Evolutionary conservation across 2,797 vertebrate species (phyloP), one percentile per base, ranked within the genome.

Genomic region (Percopsis omiscomaycus): DNA sequence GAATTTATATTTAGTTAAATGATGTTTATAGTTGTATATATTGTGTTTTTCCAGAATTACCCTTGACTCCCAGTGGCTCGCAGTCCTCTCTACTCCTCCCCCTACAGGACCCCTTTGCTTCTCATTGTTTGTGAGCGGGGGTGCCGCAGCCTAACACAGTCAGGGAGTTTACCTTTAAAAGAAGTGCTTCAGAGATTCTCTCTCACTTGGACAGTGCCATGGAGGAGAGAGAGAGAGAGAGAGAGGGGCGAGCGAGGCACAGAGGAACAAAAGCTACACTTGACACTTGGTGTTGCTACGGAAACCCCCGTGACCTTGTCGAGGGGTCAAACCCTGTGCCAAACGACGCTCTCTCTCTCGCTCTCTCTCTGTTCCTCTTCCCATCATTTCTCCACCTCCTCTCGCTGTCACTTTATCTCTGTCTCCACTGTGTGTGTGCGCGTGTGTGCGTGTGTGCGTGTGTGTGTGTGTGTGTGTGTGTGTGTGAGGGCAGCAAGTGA

Each of bases 401-500:
- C 66, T 60, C 63, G 68, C 64, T 53, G 42, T 54, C 55, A 64
- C 49, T 29, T 48, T 53, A 8, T 50, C 8, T 50, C 27, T 60
- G 44, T 49, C 49, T 11, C 50, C 46, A 50, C 27, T 61, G 47
- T 45, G 60, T 64, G 71, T 79, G 56, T 51, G 71, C 63, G 77
- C 74, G 83, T 78, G 75, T 51, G 78, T 49, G 58, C n/a, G 58
- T 30, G 58, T 49, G 58, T 49, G 45, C 48, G 50, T 44, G 55
- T 61, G 47, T 45, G 60, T 64, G 71, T 79, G 56, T 51, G 71
- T 63, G 77, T 13, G 30, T 8, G 55, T 12, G 13, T 57, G 55
- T 8, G 14, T 42, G 30, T 57, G 15, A 63, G 77, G 82, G 79
- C 79, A 82, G 76, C 51, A n/a, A 82, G 79, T 81, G 88, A 81